phyloP scores from a whole-genome alignment of 2,113 vertebrate genomes.

The Catagonus wagneri region DNA sequence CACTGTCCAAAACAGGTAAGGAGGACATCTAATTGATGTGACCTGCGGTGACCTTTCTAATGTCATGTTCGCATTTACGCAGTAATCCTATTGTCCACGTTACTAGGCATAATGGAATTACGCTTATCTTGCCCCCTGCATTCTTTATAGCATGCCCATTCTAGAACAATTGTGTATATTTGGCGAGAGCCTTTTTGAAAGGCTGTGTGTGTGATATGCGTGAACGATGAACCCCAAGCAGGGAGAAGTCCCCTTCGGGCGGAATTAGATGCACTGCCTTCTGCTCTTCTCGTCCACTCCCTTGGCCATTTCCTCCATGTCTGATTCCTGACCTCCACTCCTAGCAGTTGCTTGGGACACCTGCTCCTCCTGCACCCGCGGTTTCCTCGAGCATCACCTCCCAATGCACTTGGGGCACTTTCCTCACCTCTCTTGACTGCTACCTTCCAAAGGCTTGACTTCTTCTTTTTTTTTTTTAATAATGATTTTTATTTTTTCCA shows the following conservation, averaged over 20 bases:
- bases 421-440: not conserved
- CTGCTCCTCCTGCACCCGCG: not conserved
- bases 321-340: not conserved
- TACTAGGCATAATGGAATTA: not conserved
- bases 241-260: fast-evolving
- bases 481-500: no score
- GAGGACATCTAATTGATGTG: conserved; percentile 62
- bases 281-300: not conserved
- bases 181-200: not conserved
- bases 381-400: not conserved
- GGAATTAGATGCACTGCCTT: not conserved
- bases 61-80: not conserved
- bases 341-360: not conserved
- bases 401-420: no score
- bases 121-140: not conserved
- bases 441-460: not conserved
- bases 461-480: no score
- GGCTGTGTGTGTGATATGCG: not conserved
- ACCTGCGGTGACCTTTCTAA: conserved; percentile 58
- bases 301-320: not conserved
- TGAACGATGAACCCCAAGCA: not conserved
- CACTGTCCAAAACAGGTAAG: conserved; percentile 44
- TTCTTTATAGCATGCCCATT: not conserved
- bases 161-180: not conserved
- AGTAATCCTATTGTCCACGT: conserved; percentile 12